Evolutionary conservation across 2,888 invertebrate genomes (phyloP), one percentile per base, ranked within the genome.

Genomic region (Folsomia manolachei): DNA sequence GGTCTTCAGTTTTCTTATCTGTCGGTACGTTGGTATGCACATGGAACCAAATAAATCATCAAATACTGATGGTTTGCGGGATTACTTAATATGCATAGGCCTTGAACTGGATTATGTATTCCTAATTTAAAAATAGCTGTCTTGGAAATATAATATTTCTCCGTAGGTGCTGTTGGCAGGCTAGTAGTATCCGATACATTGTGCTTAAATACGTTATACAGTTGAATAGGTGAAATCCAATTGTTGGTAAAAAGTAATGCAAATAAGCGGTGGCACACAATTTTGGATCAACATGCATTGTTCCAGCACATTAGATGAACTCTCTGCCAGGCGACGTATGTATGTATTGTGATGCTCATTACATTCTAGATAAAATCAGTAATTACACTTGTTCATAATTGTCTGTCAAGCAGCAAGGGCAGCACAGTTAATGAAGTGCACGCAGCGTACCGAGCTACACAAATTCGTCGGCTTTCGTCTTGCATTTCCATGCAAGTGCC

Each of bases 261-360:
- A 56, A 14, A 56, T 56, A 19, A 7, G 19, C 56, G 4, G 19
- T 7, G 11, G 21, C 56, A 56, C 21, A 56, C 56, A 56, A 56
- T n/a, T n/a, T n/a, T n/a, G n/a, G 56, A 56, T 4, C 56, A 56
- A 56, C 7, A 56, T 7, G n/a, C 19, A 64, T 66, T 51, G 52
- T 66, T 66, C 39, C 65, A 27, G 39, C 19, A 11, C 39, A 63
- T 25, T 63, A 23, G 63, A 63, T 24, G 24, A 63, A 66, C 39
- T 18, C 52, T 4, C 51, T 51, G 65, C 39, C 65, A 66, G 52
- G 23, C 21, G 65, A 39, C 21, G 52, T 18, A 39, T n/a, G n/a
- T n/a, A n/a, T n/a, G n/a, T 39, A 66, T 66, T 66, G 65, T 66
- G 65, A 66, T 66, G 65, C 52, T 66, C 65, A 66, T 66, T 66